Evolutionary conservation across 2,113 vertebrate genomes (phyloP), one percentile per base, ranked within the genome.

Genomic region (Puntigrus tetrazona): DNA sequence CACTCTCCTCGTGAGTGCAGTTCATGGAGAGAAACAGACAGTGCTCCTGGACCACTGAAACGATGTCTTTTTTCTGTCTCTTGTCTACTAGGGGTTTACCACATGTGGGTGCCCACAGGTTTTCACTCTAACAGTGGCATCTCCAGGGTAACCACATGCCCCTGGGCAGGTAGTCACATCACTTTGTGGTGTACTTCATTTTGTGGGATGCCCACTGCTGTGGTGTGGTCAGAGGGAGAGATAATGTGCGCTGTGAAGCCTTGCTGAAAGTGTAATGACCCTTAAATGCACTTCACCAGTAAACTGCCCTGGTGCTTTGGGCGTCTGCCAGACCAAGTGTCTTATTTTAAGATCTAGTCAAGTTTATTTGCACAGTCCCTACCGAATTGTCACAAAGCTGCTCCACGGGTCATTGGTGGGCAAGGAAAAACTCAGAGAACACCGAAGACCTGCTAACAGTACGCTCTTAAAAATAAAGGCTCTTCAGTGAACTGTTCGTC

Each of bases 1-100:
- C 91, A 87, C 89, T 90, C 90, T 11, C 65, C 18, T 83, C 13
- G 65, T 74, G 67, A 83, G 47, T 57, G 9, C 22, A 76, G 63
- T 57, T 73, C 65, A 25, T 11, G 27, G 75, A 80, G 50, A 81
- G 77, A 70, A 80, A 77, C 52, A 78, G 27, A 47, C 27, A 74
- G 79, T 75, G 36, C 27, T n/a, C 9, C 25, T 43, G 25, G 34
- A 82, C 86, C 83, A 55, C 47, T 81, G 59, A 20, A 76, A 83
- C 47, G 1, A 61, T 79, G 55, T 43, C n/a, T n/a, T 43, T 61
- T 78, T 6, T 57, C 31, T 27, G 27, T 85, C 61, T 52, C 63
- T 27, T 76, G 70, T 73, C 75, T 78, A 34, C 69, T 63, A 55
- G 59, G 29, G 10, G 29, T 22, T 34, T 52, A 50, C 38, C 72